phyloP scores from a whole-genome alignment of 2,888 invertebrate genomes.

The Venustoraphidia nigricollis region DNA sequence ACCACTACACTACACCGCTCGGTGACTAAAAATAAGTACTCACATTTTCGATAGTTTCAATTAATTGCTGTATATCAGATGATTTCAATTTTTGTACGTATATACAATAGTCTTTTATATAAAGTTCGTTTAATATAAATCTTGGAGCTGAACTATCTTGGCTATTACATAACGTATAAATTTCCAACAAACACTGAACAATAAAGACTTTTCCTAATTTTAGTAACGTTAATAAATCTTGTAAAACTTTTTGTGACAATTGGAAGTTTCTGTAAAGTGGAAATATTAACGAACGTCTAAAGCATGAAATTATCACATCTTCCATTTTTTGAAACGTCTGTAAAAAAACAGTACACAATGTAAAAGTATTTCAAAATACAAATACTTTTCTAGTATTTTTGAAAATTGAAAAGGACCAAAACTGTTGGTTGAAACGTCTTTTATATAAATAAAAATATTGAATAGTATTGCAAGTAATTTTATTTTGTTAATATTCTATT shows the following conservation, averaged over 20 bases:
- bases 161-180: conserved; percentile 41
- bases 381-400: no score
- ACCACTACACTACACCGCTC: no score
- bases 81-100: conserved; percentile 48
- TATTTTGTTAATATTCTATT: no score
- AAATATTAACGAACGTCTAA: conserved; percentile 49
- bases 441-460: no score
- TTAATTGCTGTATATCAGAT: no score
- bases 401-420: no score
- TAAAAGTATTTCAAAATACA: no score
- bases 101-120: conserved; percentile 63
- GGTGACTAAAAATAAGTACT: no score
- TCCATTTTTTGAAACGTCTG: conserved; percentile 13
- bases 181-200: conserved; percentile 50
- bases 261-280: conserved; percentile 59
- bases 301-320: conserved; percentile 39
- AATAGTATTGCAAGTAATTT: no score
- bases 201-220: conserved; percentile 43
- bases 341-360: no score
- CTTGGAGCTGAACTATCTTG: conserved; percentile 29
- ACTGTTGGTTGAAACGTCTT: no score
- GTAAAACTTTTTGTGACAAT: conserved; percentile 41
- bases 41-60: no score
- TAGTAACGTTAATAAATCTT: conserved; percentile 45
- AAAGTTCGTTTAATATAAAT: conserved; percentile 64